A percentile compares a stretch with the other conserved stretches of the same genome.
Evolutionary conservation across 2,113 vertebrate species (phyloP).

Genomic region (Mionectes macconnelli): DNA sequence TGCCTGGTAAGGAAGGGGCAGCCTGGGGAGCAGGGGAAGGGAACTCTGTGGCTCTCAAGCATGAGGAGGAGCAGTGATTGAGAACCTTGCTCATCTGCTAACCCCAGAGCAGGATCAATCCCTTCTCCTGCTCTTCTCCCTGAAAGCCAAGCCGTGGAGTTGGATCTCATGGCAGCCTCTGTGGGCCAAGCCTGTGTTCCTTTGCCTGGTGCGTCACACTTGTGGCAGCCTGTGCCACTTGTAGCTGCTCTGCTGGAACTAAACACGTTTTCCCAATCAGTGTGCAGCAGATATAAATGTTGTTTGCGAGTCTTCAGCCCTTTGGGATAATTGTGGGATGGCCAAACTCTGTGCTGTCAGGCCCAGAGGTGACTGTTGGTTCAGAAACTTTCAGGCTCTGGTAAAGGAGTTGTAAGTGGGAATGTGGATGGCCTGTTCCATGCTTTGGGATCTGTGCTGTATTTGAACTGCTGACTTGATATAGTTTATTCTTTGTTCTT

Average conservation of each 20-base stretch:
- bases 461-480: neutral
- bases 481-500: constrained; percentile 19
- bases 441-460: neutral
- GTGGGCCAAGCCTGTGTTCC: neutral
- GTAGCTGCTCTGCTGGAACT: neutral
- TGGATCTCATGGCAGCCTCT: neutral
- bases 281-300: neutral
- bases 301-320: neutral
- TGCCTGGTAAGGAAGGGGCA: constrained; percentile 85
- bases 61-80: neutral
- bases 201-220: neutral
- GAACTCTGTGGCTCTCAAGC: neutral
- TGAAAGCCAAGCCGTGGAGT: neutral
- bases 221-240: neutral
- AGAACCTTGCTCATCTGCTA: neutral
- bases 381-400: neutral
- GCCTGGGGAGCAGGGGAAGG: too few relatives aligned
- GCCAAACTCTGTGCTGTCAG: neutral
- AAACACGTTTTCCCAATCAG: fast-evolving
- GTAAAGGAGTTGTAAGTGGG: neutral
- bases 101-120: neutral
- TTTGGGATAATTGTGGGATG: neutral
- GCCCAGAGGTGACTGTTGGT: neutral
- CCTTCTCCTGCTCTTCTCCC: neutral
- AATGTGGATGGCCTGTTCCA: fast-evolving